A percentile compares a stretch with the other conserved stretches of the same genome.
phyloP scores from a whole-genome alignment of 2,113 vertebrate genomes.

The Onychostoma macrolepis region DNA sequence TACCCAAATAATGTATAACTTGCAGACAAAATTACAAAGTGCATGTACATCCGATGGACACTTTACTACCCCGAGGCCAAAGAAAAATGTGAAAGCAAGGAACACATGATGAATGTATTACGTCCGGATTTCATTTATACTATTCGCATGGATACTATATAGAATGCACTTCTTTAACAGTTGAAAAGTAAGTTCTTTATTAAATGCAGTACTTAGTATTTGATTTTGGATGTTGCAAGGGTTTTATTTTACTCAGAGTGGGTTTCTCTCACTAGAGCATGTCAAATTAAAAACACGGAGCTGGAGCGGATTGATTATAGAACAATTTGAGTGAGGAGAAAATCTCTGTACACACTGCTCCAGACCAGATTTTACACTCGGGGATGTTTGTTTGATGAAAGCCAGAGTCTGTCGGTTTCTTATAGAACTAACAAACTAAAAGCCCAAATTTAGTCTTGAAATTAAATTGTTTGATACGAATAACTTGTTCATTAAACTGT shows the following conservation, averaged over 20 bases:
- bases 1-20: not conserved
- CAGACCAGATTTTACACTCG: not conserved
- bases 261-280: not conserved
- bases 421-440: not conserved
- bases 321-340: not conserved
- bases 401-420: not conserved
- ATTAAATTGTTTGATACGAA: not conserved
- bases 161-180: not conserved
- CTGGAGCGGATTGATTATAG: not conserved
- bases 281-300: not conserved
- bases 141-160: not conserved
- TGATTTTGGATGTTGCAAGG: not conserved
- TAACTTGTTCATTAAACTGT: not conserved
- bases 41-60: not conserved
- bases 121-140: not conserved
- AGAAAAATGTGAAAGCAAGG: not conserved
- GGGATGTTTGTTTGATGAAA: not conserved
- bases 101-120: no score
- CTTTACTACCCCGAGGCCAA: not conserved
- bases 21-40: not conserved
- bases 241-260: not conserved
- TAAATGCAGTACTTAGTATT: not conserved
- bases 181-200: not conserved
- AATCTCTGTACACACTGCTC: not conserved
- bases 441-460: not conserved